Percentiles rank a stretch among this genome's conserved stretches.
phyloP scores from a whole-genome alignment of 1,140 invertebrate genomes.

The Heliothis virescens region DNA sequence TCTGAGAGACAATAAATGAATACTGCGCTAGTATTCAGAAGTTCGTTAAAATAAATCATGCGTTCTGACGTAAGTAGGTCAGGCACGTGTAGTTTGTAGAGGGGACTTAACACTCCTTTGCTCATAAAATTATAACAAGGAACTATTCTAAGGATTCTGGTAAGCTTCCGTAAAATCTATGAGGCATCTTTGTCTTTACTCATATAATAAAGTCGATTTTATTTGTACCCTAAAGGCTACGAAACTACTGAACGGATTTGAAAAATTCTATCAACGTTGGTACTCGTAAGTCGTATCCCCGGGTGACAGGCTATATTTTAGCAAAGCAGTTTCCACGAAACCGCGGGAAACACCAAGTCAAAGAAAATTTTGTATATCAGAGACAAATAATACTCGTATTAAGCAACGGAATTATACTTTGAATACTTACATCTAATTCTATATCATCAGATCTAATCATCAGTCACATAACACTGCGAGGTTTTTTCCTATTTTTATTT shows the following conservation, averaged over 20 bases:
- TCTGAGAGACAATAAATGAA: slow-evolving; percentile 23
- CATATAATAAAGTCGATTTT: no score
- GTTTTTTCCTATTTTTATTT: slow-evolving; percentile 51
- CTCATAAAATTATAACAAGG: slow-evolving; percentile 13
- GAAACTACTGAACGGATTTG: no score
- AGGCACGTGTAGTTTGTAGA: slow-evolving; percentile 40
- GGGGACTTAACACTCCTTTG: slow-evolving; percentile 1
- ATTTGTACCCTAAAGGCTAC: no score
- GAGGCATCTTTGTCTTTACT: no score
- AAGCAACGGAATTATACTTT: no score
- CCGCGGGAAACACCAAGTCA: no score
- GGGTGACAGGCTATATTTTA: no score
- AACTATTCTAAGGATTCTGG: neutral
- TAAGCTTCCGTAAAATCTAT: neutral
- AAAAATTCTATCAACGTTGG: no score
- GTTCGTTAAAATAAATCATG: slow-evolving; percentile 8
- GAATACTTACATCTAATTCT: neutral
- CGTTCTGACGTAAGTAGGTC: slow-evolving; percentile 31
- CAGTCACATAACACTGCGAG: slow-evolving; percentile 16
- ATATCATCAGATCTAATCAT: neutral
- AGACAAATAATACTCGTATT: no score
- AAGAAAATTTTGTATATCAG: no score
- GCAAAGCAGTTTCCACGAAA: no score
- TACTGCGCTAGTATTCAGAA: neutral
- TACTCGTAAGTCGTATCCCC: no score